Evolutionary conservation across 2,113 vertebrate species (phyloP).

Genomic region (Argyrosomus japonicus): DNA sequence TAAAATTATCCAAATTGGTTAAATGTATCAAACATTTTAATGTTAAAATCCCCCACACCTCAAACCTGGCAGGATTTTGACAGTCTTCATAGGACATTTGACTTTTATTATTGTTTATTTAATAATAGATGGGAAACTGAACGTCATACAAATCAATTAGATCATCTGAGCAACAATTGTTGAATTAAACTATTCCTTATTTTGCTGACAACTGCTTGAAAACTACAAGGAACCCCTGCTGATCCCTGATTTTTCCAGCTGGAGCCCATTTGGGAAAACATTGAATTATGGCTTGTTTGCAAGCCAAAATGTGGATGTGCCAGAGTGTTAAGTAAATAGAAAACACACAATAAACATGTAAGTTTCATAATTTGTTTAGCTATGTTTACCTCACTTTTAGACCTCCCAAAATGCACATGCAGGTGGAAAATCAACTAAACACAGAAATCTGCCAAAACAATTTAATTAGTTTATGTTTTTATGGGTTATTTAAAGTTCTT

Average conservation of each 20-base stretch:
- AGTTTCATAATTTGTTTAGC: background rate
- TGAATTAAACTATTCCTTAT: conserved; percentile 20
- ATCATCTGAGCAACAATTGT: background rate
- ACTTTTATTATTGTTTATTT: conserved; percentile 1
- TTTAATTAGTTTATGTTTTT: background rate
- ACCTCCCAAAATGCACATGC: background rate
- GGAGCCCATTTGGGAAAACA: conserved; percentile 16
- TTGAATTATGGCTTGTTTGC: conserved; percentile 7
- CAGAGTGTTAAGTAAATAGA: background rate
- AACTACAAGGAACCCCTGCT: conserved; percentile 7
- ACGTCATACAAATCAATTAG: background rate
- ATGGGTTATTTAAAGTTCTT: background rate
- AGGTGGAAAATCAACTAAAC: background rate
- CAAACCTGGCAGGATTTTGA: background rate
- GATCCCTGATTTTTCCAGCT: background rate
- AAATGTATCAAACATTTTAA: background rate
- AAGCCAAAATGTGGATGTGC: background rate
- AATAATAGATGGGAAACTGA: background rate
- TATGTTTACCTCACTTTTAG: background rate
- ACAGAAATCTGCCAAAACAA: background rate
- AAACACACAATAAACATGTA: background rate
- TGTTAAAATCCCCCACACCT: background rate
- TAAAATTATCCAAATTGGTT: background rate
- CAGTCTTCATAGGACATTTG: background rate
- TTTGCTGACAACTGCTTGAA: background rate